These are phyloP conservation scores for Drosophila takahashii DNA, from an alignment of 1,140 invertebrate genomes.

Conservation along the genomic window DNA sequence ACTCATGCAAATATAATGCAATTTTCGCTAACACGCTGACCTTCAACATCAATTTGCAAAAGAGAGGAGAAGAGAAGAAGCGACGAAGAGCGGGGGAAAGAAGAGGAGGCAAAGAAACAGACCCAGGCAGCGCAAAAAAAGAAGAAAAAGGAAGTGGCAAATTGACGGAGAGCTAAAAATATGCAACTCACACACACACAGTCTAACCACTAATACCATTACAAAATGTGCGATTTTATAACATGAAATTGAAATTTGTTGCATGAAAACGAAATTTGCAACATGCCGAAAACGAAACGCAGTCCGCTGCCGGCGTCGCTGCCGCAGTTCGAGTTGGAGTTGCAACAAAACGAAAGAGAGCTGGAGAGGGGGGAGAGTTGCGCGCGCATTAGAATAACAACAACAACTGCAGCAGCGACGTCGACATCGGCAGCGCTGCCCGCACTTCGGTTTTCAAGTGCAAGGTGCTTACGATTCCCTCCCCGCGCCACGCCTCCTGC, in stretches of 20 bases:
- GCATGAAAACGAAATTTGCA: constrained; percentile 82
- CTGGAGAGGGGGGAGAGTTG: constrained; percentile 10
- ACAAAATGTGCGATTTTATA: constrained; percentile 54
- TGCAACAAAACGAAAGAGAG: constrained; percentile 7
- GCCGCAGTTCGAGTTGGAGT: constrained; percentile 31
- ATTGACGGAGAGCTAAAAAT: constrained; percentile 65
- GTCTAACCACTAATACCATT: constrained; percentile 30
- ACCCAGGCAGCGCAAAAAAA: constrained; percentile 33
- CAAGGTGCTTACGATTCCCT: constrained; percentile 49
- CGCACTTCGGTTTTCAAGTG: constrained; percentile 72
- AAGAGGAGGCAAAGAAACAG: constrained; percentile 15
- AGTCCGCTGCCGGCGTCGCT: constrained; percentile 16
- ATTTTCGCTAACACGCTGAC: constrained; percentile 79
- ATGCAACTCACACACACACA: constrained; percentile 33
- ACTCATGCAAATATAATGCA: constrained; percentile 59
- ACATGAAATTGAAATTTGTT: constrained; percentile 80
- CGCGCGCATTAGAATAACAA: constrained; percentile 56
- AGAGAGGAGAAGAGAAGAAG: constrained; percentile 16
- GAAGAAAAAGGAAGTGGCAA: constrained; percentile 42
- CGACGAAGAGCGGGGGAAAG: background rate
- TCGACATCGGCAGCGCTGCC: constrained; percentile 22
- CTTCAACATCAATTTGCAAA: constrained; percentile 72
- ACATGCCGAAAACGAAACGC: constrained; percentile 69
- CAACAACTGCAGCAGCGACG: constrained; percentile 33
- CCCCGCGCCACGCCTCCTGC: background rate